These are phyloP conservation scores for Silurus meridionalis DNA, from an alignment of 2,113 vertebrate species.

Conservation along the genomic window DNA sequence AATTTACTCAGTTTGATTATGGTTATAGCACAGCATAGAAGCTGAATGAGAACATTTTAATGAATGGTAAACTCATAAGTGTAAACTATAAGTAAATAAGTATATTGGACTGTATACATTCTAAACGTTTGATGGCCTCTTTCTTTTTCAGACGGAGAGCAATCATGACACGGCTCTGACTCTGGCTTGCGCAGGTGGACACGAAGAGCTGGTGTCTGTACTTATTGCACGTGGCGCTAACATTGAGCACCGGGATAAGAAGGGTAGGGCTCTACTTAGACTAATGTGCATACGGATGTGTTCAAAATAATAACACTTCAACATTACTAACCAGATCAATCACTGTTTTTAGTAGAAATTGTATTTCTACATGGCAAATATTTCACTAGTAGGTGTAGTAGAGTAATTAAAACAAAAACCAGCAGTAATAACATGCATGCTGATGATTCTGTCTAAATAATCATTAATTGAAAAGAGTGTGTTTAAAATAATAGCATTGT, in stretches of 20 bases:
- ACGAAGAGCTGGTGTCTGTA: constrained; percentile 96
- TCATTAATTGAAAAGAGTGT: too few species aligned
- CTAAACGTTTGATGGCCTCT: background rate
- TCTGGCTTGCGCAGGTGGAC: constrained; percentile 93
- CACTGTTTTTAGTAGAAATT: too few species aligned
- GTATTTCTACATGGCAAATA: too few species aligned
- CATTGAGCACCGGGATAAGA: constrained; percentile 98
- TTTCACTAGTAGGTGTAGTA: too few species aligned
- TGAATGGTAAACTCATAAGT: background rate
- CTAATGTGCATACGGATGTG: background rate
- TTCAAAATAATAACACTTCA: background rate
- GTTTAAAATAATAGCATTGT: too few species aligned
- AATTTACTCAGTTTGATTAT: background rate
- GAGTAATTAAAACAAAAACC: too few species aligned
- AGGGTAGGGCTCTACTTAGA: constrained; percentile 73
- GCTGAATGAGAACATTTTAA: background rate
- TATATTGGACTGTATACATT: background rate
- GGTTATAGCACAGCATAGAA: background rate
- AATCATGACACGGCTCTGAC: constrained; percentile 98
- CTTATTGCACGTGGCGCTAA: constrained; percentile 95
- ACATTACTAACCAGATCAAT: too few species aligned
- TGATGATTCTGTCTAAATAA: too few species aligned
- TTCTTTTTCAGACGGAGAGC: constrained; percentile 86
- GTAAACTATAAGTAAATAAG: background rate
- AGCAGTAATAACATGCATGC: too few species aligned